Conservation (phyloP, 2,888 invertebrate species). For the Sipha maydis region DNA sequence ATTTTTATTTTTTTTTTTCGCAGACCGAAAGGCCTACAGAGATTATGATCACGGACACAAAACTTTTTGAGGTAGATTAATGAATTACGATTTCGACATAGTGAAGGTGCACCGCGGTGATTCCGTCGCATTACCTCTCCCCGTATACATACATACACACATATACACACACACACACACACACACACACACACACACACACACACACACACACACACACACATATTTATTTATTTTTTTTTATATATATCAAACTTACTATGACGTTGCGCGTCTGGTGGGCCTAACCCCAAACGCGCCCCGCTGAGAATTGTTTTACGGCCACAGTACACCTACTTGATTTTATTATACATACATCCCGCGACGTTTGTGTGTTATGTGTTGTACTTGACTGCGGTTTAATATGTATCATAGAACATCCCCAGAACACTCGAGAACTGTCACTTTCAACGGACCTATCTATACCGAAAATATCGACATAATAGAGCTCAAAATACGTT, state of each 20-base stretch:
- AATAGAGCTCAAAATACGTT: too few species aligned
- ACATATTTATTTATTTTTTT: not conserved
- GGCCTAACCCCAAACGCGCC: conserved; percentile 33
- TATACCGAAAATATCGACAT: too few species aligned
- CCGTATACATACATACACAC: not conserved
- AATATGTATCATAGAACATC: not conserved
- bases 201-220: not conserved
- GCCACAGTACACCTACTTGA: conserved; percentile 4
- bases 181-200: not conserved
- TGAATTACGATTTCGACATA: conserved; percentile 35
- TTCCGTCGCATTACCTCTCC: not conserved
- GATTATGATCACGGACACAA: conserved; percentile 37
- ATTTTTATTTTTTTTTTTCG: conserved; percentile 31
- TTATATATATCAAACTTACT: not conserved
- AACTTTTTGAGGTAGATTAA: conserved; percentile 50
- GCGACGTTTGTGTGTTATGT: conserved; percentile 40
- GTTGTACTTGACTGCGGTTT: conserved; percentile 9
- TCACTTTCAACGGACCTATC: not conserved
- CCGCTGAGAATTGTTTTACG: conserved; percentile 54
- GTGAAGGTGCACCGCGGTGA: not conserved
- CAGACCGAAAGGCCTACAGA: conserved; percentile 33
- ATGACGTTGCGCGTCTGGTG: conserved; percentile 11
- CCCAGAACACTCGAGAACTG: not conserved
- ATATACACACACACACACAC: not conserved
- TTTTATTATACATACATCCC: conserved; percentile 39